These are phyloP conservation scores for Blomia tropicalis DNA, from an alignment of 2,888 invertebrate genomes.

Conservation along the genomic window DNA sequence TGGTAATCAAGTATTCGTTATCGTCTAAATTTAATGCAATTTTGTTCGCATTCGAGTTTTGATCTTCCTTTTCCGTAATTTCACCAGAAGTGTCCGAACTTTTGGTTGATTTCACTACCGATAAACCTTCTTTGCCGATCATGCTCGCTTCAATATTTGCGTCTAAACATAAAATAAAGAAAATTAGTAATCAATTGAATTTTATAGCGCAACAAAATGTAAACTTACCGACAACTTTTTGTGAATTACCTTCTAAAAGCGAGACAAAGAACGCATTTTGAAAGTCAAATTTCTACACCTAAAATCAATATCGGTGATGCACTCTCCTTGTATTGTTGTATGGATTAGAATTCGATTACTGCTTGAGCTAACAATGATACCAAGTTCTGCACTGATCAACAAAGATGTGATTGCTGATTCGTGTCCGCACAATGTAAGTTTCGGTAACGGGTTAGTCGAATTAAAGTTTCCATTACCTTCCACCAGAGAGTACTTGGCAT, in stretches of 20 bases:
- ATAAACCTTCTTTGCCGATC: slow-evolving; percentile 19
- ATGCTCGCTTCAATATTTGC: slow-evolving; percentile 25
- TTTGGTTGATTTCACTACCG: not conserved
- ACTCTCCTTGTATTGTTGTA: slow-evolving; percentile 26
- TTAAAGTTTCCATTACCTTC: slow-evolving; percentile 24
- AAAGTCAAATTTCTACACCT: not conserved
- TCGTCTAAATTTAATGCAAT: not conserved
- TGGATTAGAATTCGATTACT: slow-evolving; percentile 25
- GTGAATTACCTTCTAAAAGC: not conserved
- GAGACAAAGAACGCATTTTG: not conserved
- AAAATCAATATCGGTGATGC: slow-evolving; percentile 25
- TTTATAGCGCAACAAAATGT: not conserved
- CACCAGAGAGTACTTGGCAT: slow-evolving; percentile 41
- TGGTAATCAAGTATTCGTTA: slow-evolving; percentile 22
- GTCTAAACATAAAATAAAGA: slow-evolving; percentile 8
- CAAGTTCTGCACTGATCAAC: slow-evolving; percentile 91
- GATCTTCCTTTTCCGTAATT: not conserved
- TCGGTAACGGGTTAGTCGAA: slow-evolving; percentile 42
- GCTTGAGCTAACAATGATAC: slow-evolving; percentile 76
- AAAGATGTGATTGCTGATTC: slow-evolving; percentile 88
- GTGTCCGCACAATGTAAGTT: slow-evolving; percentile 92
- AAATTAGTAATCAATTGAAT: not conserved
- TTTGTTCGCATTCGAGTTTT: not conserved
- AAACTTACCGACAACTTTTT: slow-evolving; percentile 14
- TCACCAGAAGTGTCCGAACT: not conserved